Evolutionary conservation across 1,140 invertebrate genomes (phyloP), one percentile per base, ranked within the genome.

Genomic region (Microplitis mediator): DNA sequence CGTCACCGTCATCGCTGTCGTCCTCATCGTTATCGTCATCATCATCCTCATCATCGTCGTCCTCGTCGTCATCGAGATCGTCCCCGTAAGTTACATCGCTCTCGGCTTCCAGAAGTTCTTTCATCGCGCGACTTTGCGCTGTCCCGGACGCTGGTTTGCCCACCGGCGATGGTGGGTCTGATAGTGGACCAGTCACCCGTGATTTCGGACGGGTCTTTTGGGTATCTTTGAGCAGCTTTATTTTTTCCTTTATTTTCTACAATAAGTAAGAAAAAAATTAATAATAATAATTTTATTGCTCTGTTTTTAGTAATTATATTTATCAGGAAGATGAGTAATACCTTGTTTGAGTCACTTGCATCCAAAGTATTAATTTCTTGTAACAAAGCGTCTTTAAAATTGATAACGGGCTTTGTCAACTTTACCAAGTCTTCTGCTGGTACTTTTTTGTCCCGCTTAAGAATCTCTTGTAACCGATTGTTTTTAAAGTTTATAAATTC

Each of bases 61-160:
- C 79, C 1, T 16, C 63, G 3, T 87, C 81, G 9, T 80, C 81
- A 34, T 81, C 76, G 0, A 82, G 54, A 4, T 81, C 74, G 16
- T 79, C 74, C 23, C 76, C 71, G 23, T 76, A 81, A 4, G 76
- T 65, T 13, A 74, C 71, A 23, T 82, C 79, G 3, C 16, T 69
- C 2, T 87, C 81, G 9, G 80, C 81, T 39, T 82, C 76, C 0
- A 82, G 51, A 4, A 86, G 74, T 63, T 80, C 76, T 45, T 84
- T 78, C 9, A 81, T 32, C 4, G 79, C 78, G 4, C 76, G 16
- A 13, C 9, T 13, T 14, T 75, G 73, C 6, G 52, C 35, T 8
- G n/a, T 74, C 51, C 54, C 73, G n/a, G 31, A 67, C 31, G 62
- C 32, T 62, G 31, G 39, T 36, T 45, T 45, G 6, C 3, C 39